Conservation (phyloP, 1,140 invertebrate species). For the Sarcophaga bullata region DNA sequence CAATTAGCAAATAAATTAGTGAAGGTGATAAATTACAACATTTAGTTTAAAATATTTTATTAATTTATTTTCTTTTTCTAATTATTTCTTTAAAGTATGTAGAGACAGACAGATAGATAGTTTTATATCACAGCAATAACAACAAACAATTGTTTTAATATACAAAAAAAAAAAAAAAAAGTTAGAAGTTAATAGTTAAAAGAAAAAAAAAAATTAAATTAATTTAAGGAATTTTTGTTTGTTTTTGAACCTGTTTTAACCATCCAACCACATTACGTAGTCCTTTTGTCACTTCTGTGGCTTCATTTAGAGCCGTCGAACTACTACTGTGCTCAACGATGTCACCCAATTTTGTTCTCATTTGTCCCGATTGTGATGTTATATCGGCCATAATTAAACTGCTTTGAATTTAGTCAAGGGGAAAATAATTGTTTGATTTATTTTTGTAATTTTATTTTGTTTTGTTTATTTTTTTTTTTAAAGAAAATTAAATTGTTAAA, state of each 20-base stretch:
- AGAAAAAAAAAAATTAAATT: neutral
- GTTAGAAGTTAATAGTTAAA: neutral
- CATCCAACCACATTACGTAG: slow-evolving; percentile 78
- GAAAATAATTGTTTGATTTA: neutral
- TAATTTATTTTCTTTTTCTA: neutral
- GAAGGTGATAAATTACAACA: neutral
- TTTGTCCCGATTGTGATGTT: slow-evolving; percentile 72
- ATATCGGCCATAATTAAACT: slow-evolving; percentile 71
- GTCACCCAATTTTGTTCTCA: slow-evolving; percentile 74
- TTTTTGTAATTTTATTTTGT: slow-evolving; percentile 9
- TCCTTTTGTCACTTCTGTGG: slow-evolving; percentile 74
- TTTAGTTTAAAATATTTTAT: neutral
- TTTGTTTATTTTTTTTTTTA: slow-evolving; percentile 2
- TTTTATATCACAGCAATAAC: neutral
- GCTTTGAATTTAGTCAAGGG: neutral
- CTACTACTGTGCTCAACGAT: slow-evolving; percentile 68
- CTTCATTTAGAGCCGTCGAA: slow-evolving; percentile 72
- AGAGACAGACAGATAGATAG: neutral
- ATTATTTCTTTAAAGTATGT: neutral
- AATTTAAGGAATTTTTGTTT: neutral
- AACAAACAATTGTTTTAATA: no score
- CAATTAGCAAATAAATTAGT: neutral
- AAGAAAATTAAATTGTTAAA: slow-evolving; percentile 9
- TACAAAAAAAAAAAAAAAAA: slow-evolving; percentile 13
- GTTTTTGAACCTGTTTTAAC: slow-evolving; percentile 76